Base-by-base conservation (phyloP, 2,113 vertebrate genomes). In the Peromyscus leucopus region DNA sequence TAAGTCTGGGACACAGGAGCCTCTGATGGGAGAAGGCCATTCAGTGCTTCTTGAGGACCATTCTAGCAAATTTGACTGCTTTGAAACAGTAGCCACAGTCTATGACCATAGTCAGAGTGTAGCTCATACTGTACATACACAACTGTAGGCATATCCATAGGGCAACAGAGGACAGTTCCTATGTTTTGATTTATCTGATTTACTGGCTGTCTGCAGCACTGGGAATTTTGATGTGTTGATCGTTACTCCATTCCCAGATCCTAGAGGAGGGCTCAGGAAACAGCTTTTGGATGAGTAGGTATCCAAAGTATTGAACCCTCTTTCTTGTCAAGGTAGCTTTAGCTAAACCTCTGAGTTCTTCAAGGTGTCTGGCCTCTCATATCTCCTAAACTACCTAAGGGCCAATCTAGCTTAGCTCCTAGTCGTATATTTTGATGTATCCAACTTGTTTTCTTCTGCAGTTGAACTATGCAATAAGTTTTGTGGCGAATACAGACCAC, bases 361-460 rank as follows among this genome's bases (percentile, higher is more conserved):
- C 97, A 95, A 19, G 33, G 93, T 76, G 16, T 46, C 61, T 87
- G 24, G 0, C 36, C n/a, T 46, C 7, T 21, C 63, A 8, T 72
- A 91, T 67, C 61, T 79, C 57, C 69, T 92, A 28, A 82, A 57
- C 15, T 31, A 89, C 39, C 5, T 67, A 55, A 13, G 83, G 72
- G 57, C 33, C 88, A 79, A 12, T 48, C 39, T 55, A 46, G n/a
- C 46, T 51, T 39, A 57, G 57, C 63, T 89, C 59, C 75, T 71
- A 86, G 87, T 63, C 6, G 48, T 88, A 75, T 46, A 42, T 24
- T 59, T 39, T 67, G 55, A 93, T 75, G 90, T 46, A 5, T 76
- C 80, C 69, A 96, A 78, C 59, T n/a, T 6, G 28, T 79, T 97
- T 12, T 93, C 39, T 87, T 88, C 78, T 59, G 55, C n/a, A 55